These are phyloP conservation scores for Sinocyclocheilus maitianheensis DNA, from an alignment of 2,113 vertebrate genomes.

Conservation along the genomic window DNA sequence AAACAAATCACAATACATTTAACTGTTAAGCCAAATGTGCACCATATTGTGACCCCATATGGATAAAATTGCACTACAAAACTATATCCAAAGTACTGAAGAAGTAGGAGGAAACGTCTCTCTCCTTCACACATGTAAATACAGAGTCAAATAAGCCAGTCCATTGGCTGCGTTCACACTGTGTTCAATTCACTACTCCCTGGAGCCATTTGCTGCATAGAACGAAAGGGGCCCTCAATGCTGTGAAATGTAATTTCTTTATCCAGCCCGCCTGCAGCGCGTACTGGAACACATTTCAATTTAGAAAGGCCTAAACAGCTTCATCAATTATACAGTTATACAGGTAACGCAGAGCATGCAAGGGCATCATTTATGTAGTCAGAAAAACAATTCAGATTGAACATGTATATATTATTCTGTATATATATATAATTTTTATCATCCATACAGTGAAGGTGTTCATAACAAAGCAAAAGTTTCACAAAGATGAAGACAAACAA, in stretches of 20 bases:
- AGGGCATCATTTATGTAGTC: slow-evolving; percentile 33
- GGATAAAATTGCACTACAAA: neutral
- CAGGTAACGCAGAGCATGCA: slow-evolving; percentile 39
- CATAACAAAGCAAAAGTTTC: neutral
- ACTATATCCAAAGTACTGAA: slow-evolving; percentile 38
- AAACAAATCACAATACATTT: slow-evolving; percentile 32
- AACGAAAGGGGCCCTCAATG: slow-evolving; percentile 46
- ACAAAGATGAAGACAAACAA: neutral
- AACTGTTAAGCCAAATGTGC: slow-evolving; percentile 14
- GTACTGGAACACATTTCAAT: slow-evolving; percentile 54
- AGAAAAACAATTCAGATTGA: slow-evolving; percentile 19
- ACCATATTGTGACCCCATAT: neutral
- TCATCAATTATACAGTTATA: slow-evolving; percentile 38
- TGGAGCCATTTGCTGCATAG: slow-evolving; percentile 41
- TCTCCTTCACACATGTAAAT: slow-evolving; percentile 40
- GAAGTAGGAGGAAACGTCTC: neutral
- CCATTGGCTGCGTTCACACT: slow-evolving; percentile 51
- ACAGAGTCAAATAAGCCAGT: slow-evolving; percentile 57
- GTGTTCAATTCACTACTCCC: slow-evolving; percentile 53
- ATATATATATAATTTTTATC: neutral
- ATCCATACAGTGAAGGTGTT: neutral
- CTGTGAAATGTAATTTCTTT: slow-evolving; percentile 58
- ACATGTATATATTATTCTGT: neutral
- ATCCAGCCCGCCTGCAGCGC: neutral
- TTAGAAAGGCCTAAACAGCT: slow-evolving; percentile 32